These are phyloP conservation scores for Phymastichus coffea DNA, from an alignment of 1,140 invertebrate genomes.

Conservation along the genomic window DNA sequence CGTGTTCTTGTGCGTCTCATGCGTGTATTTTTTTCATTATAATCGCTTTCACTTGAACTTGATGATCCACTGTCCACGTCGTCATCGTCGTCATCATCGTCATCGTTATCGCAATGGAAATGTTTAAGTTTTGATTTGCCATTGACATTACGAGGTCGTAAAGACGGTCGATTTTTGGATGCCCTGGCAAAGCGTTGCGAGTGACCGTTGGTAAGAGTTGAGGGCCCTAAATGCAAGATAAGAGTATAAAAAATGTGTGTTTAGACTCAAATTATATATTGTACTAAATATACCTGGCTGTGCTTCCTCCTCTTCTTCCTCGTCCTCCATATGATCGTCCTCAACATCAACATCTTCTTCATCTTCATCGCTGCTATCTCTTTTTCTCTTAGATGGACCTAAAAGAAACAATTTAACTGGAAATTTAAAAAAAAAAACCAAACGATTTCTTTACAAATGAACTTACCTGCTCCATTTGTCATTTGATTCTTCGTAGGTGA, in stretches of 20 bases:
- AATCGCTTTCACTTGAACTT: slow-evolving; percentile 37
- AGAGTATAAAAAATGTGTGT: too few relatives aligned
- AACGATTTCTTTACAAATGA: slow-evolving; percentile 5
- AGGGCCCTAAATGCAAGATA: slow-evolving; percentile 40
- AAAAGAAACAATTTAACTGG: slow-evolving; percentile 14
- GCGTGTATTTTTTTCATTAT: slow-evolving; percentile 47
- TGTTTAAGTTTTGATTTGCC: slow-evolving; percentile 33
- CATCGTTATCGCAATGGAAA: neutral
- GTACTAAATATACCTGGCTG: too few relatives aligned
- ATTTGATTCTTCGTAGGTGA: slow-evolving; percentile 34
- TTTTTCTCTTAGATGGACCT: slow-evolving; percentile 42
- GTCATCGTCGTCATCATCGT: slow-evolving; percentile 22
- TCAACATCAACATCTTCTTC: slow-evolving; percentile 45
- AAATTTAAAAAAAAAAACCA: too few relatives aligned
- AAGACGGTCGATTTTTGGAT: slow-evolving; percentile 35
- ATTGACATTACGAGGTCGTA: slow-evolving; percentile 37
- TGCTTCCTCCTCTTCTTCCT: slow-evolving; percentile 37
- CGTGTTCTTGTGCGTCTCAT: slow-evolving; percentile 41
- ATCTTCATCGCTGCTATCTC: slow-evolving; percentile 35
- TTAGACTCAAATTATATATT: too few relatives aligned
- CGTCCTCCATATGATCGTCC: slow-evolving; percentile 37
- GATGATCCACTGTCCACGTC: slow-evolving; percentile 29
- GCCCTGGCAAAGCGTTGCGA: slow-evolving; percentile 35
- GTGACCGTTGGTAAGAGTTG: slow-evolving; percentile 49
- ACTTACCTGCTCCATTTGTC: slow-evolving; percentile 48